A percentile compares a stretch with the other conserved stretches of the same genome.
Evolutionary conservation across 2,797 vertebrate species (phyloP).

Genomic region (Anas flavirostris): DNA sequence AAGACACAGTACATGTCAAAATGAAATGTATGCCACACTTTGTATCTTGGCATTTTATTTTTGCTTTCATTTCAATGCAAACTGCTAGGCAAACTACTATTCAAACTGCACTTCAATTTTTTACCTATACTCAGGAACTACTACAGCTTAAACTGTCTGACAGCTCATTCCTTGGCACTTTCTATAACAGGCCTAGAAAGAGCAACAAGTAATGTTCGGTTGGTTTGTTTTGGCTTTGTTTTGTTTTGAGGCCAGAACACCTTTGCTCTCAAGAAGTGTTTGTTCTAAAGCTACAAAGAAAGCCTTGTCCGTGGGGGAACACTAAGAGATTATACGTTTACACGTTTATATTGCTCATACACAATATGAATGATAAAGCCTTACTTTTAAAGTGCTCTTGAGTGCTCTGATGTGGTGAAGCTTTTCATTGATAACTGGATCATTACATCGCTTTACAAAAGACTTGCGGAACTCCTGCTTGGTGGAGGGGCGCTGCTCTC

Average conservation of each 20-base stretch:
- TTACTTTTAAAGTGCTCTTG: conserved; percentile 91
- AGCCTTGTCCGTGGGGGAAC: neutral
- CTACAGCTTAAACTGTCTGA: neutral
- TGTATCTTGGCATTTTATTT: neutral
- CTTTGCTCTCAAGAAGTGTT: neutral
- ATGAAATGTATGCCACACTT: neutral
- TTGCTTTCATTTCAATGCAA: neutral
- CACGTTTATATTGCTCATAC: neutral
- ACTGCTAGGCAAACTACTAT: neutral
- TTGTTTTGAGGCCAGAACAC: neutral
- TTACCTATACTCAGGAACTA: neutral
- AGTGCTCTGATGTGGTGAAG: conserved; percentile 89
- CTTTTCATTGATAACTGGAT: conserved; percentile 90
- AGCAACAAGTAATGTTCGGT: neutral
- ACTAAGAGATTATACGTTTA: neutral
- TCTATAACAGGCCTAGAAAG: neutral
- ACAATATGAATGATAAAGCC: neutral
- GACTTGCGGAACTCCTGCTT: conserved; percentile 87
- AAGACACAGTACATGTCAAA: conserved; percentile 12
- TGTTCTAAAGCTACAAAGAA: neutral
- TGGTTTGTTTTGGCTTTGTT: neutral
- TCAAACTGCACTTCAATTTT: neutral
- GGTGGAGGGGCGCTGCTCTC: conserved; percentile 86
- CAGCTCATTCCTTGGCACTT: neutral
- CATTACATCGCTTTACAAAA: conserved; percentile 84